Conservation (phyloP, 2,113 vertebrate species). For the Nothocercus nigrocapillus region DNA sequence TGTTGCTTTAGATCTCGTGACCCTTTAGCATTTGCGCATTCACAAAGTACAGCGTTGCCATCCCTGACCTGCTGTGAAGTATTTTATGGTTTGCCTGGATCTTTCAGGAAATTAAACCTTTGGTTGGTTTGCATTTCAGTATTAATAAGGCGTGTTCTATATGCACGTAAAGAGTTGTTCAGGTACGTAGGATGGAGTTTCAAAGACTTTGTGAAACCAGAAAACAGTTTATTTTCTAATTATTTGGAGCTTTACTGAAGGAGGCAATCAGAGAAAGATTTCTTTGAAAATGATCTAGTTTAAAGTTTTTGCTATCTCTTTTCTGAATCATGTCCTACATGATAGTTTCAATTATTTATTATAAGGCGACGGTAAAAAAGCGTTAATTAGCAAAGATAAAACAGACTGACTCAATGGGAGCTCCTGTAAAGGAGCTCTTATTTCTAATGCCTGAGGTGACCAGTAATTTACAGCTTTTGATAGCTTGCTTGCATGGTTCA, state of each 20-base stretch:
- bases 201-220: neutral
- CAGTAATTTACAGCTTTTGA: slow-evolving; percentile 74
- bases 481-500: slow-evolving; percentile 44
- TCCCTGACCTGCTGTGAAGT: neutral
- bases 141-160: neutral
- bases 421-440: slow-evolving; percentile 59
- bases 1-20: neutral
- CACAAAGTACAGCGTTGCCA: neutral
- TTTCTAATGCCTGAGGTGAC: slow-evolving; percentile 70
- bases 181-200: neutral
- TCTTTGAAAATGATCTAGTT: slow-evolving; percentile 50
- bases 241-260: neutral
- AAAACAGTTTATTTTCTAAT: slow-evolving; percentile 22
- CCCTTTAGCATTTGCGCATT: accelerated
- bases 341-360: slow-evolving; percentile 74
- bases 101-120: neutral
- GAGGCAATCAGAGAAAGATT: slow-evolving; percentile 24
- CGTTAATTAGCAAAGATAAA: slow-evolving; percentile 74
- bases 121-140: neutral
- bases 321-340: slow-evolving; percentile 61
- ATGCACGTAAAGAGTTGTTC: neutral
- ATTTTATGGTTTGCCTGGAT: neutral
- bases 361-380: slow-evolving; percentile 65
- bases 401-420: slow-evolving; percentile 66
- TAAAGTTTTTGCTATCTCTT: slow-evolving; percentile 43